Evolutionary conservation across 2,797 vertebrate species (phyloP).

Genomic region (Sebastes aleutianus): DNA sequence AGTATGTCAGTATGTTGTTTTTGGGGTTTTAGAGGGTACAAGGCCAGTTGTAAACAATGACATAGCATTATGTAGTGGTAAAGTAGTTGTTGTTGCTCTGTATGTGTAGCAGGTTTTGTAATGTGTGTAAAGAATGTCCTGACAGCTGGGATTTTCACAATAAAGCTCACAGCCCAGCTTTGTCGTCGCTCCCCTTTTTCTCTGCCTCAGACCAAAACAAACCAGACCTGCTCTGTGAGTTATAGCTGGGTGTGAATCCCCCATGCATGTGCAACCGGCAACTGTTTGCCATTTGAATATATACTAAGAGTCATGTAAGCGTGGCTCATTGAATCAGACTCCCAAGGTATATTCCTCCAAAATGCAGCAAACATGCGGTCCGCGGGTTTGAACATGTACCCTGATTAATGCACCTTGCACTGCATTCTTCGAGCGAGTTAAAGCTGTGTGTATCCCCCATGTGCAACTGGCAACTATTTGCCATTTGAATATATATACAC

Average conservation of each 20-base stretch:
- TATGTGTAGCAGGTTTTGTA: constrained; percentile 23
- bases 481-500: not conserved
- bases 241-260: constrained; percentile 4
- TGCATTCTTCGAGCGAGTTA: not conserved
- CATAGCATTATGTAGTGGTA: not conserved
- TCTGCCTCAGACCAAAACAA: constrained; percentile 64
- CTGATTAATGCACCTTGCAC: too few species aligned
- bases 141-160: constrained; percentile 71
- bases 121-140: constrained; percentile 68
- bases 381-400: not conserved
- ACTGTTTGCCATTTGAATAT: not conserved
- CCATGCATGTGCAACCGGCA: not conserved
- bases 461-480: not conserved
- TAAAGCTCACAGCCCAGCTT: constrained; percentile 50
- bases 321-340: not conserved
- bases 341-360: not conserved
- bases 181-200: constrained; percentile 42
- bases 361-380: not conserved
- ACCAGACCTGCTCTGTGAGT: constrained; percentile 30
- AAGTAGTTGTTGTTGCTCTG: not conserved
- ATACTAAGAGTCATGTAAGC: not conserved
- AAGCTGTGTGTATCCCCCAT: constrained; percentile 1
- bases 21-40: not conserved
- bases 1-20: not conserved
- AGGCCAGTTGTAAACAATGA: constrained; percentile 29